Conservation (phyloP, 2,113 vertebrate genomes). For the Argyrosomus japonicus region DNA sequence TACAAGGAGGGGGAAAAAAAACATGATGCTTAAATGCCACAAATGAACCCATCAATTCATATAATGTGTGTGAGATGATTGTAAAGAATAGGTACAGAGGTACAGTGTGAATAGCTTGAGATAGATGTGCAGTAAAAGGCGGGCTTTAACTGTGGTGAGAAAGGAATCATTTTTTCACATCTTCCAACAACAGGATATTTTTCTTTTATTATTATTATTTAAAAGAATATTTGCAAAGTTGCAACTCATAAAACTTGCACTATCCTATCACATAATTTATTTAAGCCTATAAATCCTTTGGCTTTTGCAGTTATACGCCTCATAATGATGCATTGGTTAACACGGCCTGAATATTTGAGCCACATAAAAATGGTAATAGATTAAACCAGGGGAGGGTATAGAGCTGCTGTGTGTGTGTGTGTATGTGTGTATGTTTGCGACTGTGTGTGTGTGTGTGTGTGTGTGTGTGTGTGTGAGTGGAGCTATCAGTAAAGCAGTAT, state of each 20-base stretch:
- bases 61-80: slow-evolving; percentile 46
- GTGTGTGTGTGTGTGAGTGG: slow-evolving; percentile 26
- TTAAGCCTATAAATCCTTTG: slow-evolving; percentile 75
- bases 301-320: slow-evolving; percentile 73
- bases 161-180: slow-evolving; percentile 37
- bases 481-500: slow-evolving; percentile 69
- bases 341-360: slow-evolving; percentile 76
- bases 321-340: slow-evolving; percentile 81
- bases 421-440: background rate
- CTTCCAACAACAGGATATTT: slow-evolving; percentile 47
- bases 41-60: slow-evolving; percentile 60
- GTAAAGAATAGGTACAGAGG: slow-evolving; percentile 45
- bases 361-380: slow-evolving; percentile 79
- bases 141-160: slow-evolving; percentile 25
- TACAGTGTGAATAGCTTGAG: slow-evolving; percentile 20
- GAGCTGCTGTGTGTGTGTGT: slow-evolving; percentile 34
- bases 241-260: slow-evolving; percentile 74
- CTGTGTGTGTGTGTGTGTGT: slow-evolving; percentile 1
- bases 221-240: slow-evolving; percentile 77
- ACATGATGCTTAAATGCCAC: slow-evolving; percentile 31
- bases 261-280: slow-evolving; percentile 76
- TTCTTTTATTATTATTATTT: slow-evolving; percentile 70
- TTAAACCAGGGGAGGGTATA: slow-evolving; percentile 68
- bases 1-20: background rate
- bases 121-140: slow-evolving; percentile 51